Evolutionary conservation across 2,888 invertebrate species (phyloP), one percentile per base, ranked within the genome.

Genomic region (Heliconius ethilla): DNA sequence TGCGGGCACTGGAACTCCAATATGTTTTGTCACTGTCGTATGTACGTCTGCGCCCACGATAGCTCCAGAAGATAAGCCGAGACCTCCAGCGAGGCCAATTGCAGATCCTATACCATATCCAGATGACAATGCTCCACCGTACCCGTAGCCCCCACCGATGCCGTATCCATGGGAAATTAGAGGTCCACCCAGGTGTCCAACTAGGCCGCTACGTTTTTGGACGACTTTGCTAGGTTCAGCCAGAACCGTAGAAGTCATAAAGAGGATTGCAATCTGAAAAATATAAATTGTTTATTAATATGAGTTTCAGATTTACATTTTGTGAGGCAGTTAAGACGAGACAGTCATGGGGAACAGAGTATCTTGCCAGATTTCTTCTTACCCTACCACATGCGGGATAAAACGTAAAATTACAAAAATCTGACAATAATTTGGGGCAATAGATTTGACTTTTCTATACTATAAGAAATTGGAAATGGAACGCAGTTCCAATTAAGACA

Each of bases 1-100:
- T 1, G 94, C 94, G 0, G 94, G 93, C 0, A 94, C 92, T 0
- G 94, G 94, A 1, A 94, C 91, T 2, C 94, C 94, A 6, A 95
- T 89, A 80, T 94, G 94, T 82, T 93, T 93, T 22, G 94, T 94
- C 9, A 95, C 93, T 0, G 94, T 95, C 1, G 94, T 94, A 80
- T 94, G 94, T 1, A 94, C 91, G 79, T 95, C 91, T 73, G 94
- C 94, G 0, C 94, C 94, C 0, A 94, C 90, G 2, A 94, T 69
- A 62, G 13, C 55, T 72, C 72, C 59, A 69, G 69, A 40, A 94
- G 73, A 62, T 13, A 74, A n/a, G 1, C 63, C 78, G 22, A 83
- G 77, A 4, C 84, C 55, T 72, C 72, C 59, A 69, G 40, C 40
- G 3, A 72, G 33, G n/a, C 59, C 72, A 25, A 55, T 15, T 7